Evolutionary conservation across 2,797 vertebrate species (phyloP).

Genomic region (Diplodus puntazzo): DNA sequence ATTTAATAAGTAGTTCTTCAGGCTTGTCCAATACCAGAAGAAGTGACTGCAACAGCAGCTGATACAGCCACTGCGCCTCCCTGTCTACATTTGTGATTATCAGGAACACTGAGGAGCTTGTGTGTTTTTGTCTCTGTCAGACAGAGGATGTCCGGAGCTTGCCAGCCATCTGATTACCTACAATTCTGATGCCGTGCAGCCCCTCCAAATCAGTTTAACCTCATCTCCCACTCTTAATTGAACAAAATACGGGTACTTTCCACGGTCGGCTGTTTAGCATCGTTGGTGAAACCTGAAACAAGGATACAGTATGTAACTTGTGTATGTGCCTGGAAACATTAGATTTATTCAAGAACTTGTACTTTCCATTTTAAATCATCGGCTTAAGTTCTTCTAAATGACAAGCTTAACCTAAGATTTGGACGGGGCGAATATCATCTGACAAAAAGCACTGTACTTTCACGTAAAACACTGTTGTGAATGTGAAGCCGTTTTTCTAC

Average conservation of each 20-base stretch:
- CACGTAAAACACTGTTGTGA: conserved; percentile 14
- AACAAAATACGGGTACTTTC: conserved; percentile 54
- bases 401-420: not conserved
- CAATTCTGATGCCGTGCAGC: conserved; percentile 55
- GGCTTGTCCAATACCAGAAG: conserved; percentile 37
- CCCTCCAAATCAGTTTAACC: conserved; percentile 74
- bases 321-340: conserved; percentile 24
- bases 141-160: conserved; percentile 69
- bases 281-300: conserved; percentile 34
- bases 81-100: conserved; percentile 65
- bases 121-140: conserved; percentile 65
- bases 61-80: conserved; percentile 35
- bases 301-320: not conserved
- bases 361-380: conserved; percentile 1
- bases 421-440: not conserved
- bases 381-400: not conserved
- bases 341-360: not conserved
- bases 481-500: conserved; percentile 12
- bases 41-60: conserved; percentile 37
- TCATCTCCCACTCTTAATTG: conserved; percentile 57
- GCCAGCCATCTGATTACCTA: conserved; percentile 70
- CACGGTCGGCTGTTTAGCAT: conserved; percentile 8
- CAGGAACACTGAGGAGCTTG: conserved; percentile 62
- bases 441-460: not conserved
- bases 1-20: conserved; percentile 33